Base-by-base conservation (phyloP, 1,140 invertebrate genomes). In the Lerema accius region DNA sequence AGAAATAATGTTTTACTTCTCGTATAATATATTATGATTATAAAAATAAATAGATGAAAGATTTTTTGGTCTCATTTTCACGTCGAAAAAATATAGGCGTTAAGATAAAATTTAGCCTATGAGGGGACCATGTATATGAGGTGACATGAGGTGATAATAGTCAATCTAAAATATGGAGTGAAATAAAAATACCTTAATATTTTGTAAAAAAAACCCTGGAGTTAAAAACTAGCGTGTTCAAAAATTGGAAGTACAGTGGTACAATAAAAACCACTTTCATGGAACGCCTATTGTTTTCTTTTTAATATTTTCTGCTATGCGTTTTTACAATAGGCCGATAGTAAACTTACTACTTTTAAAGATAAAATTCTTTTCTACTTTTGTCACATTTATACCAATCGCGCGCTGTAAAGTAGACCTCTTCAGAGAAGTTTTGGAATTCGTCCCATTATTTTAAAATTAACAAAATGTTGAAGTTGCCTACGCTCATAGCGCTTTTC, bases 261-360 rank as follows among this genome's bases (percentile, higher is more conserved):
- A 82, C 77, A 82, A 82, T 81, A 70, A 76, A 69, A 78, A 56
- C 63, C 72, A 67, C 68, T 77, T 74, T 73, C 65, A 63, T 71
- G 65, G 69, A 76, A 80, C 72, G 60, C 55, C 74, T 64, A 83
- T 85, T 85, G 82, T 85, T 80, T 77, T 66, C 71, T 59, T 53
- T 55, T 15, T 49, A 78, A 81, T 82, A 77, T 72, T 78, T 80
- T 82, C 78, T 75, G 69, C 53, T 45, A 63, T 73, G 53, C 53
- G 56, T 63, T 73, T 70, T 73, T 46, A 84, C 79, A 82, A 82
- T 79, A 72, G 73, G 50, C 56, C 55, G 70, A 80, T 82, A 84
- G n/a, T 75, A 73, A 69, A 62, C 77, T 81, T 77, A 78, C 64
- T 72, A 62, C 63, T 70, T 67, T 71, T 65, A 61, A 26, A 60